phyloP scores from a whole-genome alignment of 2,113 vertebrate species.

The Pimephales promelas region DNA sequence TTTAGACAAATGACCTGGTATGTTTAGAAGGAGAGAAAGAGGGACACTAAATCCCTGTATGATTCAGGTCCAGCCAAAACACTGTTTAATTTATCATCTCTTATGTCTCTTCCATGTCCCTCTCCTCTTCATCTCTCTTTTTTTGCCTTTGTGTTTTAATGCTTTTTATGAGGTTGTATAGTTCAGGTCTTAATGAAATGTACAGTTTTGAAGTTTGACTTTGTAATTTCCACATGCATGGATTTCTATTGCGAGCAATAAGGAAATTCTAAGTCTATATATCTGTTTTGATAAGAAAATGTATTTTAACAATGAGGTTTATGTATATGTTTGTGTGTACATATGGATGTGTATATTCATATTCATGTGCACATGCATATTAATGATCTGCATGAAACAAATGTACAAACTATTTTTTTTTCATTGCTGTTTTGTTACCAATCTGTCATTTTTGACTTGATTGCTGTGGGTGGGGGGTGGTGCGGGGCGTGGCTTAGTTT shows the following conservation, averaged over 20 bases:
- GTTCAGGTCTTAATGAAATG: conserved; percentile 60
- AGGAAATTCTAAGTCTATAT: conserved; percentile 60
- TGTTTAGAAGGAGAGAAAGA: conserved; percentile 16
- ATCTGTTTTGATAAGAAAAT: conserved; percentile 65
- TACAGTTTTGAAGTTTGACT: conserved; percentile 72
- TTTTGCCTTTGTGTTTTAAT: conserved; percentile 33
- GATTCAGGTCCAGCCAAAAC: background rate
- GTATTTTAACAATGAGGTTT: conserved; percentile 65
- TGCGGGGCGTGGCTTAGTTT: conserved; percentile 62
- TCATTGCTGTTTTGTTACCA: conserved; percentile 51
- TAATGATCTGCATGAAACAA: conserved; percentile 73
- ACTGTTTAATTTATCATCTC: conserved; percentile 7
- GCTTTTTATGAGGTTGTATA: conserved; percentile 41
- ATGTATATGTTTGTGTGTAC: conserved; percentile 71
- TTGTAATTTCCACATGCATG: conserved; percentile 75
- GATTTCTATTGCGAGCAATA: conserved; percentile 77
- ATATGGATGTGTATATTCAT: conserved; percentile 64
- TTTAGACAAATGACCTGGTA: background rate
- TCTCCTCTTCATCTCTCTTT: conserved; percentile 31
- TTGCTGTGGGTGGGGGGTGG: conserved; percentile 22
- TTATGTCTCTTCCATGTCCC: conserved; percentile 41
- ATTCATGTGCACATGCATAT: conserved; percentile 71
- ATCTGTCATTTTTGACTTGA: conserved; percentile 52
- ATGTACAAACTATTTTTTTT: conserved; percentile 5
- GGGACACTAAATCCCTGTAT: background rate